phyloP scores from a whole-genome alignment of 2,888 invertebrate genomes.

The Chrysotoxum bicinctum region DNA sequence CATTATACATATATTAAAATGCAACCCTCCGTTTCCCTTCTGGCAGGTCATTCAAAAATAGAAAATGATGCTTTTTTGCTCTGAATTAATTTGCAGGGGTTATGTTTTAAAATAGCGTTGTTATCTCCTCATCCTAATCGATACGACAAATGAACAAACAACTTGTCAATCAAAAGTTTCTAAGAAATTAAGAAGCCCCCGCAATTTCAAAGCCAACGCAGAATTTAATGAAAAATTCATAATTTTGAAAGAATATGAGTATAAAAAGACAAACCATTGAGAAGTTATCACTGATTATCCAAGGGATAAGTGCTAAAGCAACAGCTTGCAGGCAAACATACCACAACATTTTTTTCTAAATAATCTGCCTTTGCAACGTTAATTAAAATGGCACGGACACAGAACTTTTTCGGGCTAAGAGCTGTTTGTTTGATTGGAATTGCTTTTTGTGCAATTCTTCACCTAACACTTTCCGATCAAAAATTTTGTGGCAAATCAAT shows the following conservation, averaged over 20 bases:
- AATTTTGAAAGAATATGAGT: background rate
- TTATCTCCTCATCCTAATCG: background rate
- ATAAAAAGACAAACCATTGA: background rate
- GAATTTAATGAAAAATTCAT: background rate
- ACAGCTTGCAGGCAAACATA: background rate
- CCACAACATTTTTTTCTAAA: background rate
- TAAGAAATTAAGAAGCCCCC: background rate
- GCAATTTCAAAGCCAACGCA: background rate
- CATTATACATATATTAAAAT: too few relatives aligned
- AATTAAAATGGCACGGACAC: background rate
- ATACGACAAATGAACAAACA: slow-evolving; percentile 9
- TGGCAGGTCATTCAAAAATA: too few relatives aligned
- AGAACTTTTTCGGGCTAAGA: background rate
- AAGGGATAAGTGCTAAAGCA: background rate
- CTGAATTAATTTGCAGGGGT: too few relatives aligned
- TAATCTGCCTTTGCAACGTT: background rate
- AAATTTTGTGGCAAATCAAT: background rate
- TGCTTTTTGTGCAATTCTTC: background rate
- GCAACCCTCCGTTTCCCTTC: too few relatives aligned
- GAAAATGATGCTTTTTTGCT: too few relatives aligned
- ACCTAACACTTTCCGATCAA: background rate
- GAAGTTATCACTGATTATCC: background rate
- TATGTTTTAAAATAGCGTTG: too few relatives aligned
- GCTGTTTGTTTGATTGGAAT: background rate
- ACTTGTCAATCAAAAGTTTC: background rate